Evolutionary conservation across 2,888 invertebrate genomes (phyloP), one percentile per base, ranked within the genome.

Genomic region (Resseliella maxima): DNA sequence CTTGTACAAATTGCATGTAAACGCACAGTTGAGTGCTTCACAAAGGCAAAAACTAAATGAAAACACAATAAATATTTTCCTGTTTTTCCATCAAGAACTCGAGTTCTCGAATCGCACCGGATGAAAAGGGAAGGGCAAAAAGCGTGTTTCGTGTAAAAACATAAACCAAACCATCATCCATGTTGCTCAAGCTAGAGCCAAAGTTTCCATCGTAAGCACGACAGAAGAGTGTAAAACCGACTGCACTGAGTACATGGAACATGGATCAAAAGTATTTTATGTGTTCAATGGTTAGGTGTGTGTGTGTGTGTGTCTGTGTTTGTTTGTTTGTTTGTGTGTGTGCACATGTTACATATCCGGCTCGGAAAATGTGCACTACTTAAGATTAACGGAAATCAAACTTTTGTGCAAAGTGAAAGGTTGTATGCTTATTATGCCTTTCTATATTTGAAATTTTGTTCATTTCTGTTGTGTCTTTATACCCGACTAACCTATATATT

Each of bases 321-420:
- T n/a, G n/a, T n/a, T n/a, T n/a, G n/a, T n/a, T n/a, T n/a, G n/a
- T n/a, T 3, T 64, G 50, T 50, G 72, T 83, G 83, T 83, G 72
- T 83, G 83, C 24, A 38, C 83, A 83, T 38, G 83, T 83, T 38
- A 83, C 83, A 83, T 38, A 83, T 83, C 83, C 83, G 83, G 83
- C 83, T 83, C 83, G 83, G 83, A 38, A 83, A 38, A 83, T 83
- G 83, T 83, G 83, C 36, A 83, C 83, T 83, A 38, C 83, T 83
- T 83, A 83, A 83, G 83, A 83, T 83, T 83, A 83, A 83, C 83
- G 83, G 83, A 83, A 83, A 83, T 83, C 83, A 83, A 83, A 83
- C 83, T 83, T 83, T 83, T 83, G 38, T 83, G 83, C 24, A 83
- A 83, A 83, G 83, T 83, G 83, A 83, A 83, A 21, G 72, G 72